Evolutionary conservation across 2,113 vertebrate genomes (phyloP), one percentile per base, ranked within the genome.

Genomic region (Odocoileus virginianus): DNA sequence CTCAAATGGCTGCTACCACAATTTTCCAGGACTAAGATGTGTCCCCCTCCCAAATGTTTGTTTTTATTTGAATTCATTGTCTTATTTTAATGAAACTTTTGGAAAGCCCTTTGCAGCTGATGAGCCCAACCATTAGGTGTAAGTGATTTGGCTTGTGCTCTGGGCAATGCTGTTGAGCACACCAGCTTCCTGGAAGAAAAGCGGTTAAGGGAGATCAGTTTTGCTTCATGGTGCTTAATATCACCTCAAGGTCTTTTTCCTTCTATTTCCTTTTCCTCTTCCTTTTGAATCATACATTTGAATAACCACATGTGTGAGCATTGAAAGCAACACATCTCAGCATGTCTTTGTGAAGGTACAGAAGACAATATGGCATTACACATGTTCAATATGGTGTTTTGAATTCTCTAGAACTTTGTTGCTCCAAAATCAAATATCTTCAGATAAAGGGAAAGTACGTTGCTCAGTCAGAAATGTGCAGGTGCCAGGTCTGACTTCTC

Each of bases 231-330:
- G 88, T 93, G 86, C 67, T 96, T 97, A 96, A 96, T 97, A 97
- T 86, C 76, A 89, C 95, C 93, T 96, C 94, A 94, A 97, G 94
- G 95, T 97, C 88, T 71, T 97, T 95, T 60, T 86, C 95, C 95
- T 98, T 98, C 94, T 98, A 88, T 91, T 91, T 98, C 97, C 97
- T 97, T 96, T 97, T 67, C 97, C 97, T 98, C 95, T 97, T 98
- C 96, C 90, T 97, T 98, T 98, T 81, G 89, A 97, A 90, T 95
- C 98, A 95, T 92, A 89, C 97, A 97, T 98, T 98, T 97, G 84
- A 86, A 93, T 95, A 95, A 96, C 89, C 86, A 86, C 88, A 98
- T 97, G 83, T 94, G 88, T 98, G 98, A 98, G 98, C 98, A 97
- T 95, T 97, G 91, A 97, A 97, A 97, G 92, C 96, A 96, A 94